Evolutionary conservation across 1,140 invertebrate species (phyloP), one percentile per base, ranked within the genome.

Genomic region (Drosophila auraria): DNA sequence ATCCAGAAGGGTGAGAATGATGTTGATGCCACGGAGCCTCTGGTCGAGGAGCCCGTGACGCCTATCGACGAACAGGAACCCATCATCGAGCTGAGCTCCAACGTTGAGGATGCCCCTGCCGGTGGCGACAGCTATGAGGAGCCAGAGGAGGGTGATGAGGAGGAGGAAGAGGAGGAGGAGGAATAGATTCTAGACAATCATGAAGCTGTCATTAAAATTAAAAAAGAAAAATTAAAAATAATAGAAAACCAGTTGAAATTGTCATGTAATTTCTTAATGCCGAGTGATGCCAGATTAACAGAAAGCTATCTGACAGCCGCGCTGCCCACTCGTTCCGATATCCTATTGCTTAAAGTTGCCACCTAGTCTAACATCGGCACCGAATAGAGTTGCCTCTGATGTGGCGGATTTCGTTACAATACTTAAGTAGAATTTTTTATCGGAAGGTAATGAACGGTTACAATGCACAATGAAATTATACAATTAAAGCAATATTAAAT

Each of bases 21-120:
- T 17, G 78, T 54, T 51, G 87, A 83, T 33, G 75, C 78, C 54
- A 84, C 53, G 15, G 93, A 93, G 68, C 83, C 83, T 6, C 51
- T 91, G 11, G 38, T 91, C 27, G 92, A 93, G 38, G 91, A 93
- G 70, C 82, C 92, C 12, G 72, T 66, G 0, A 83, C 89, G 45
- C 91, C 92, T 3, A 64, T 82, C 17, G 87, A 86, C 5, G 89
- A 93, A 42, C 80, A 87, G 62, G 92, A 92, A 62, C 83, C 91
- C 14, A 60, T 70, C 54, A 89, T 91, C 69, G 86, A 91, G 42
- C 47, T 92, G 5, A 82, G 50, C 50, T 78, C 84, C 30, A 78
- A 77, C 25, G 56, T 68, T 56, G 76, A 76, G 14, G 78, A 87
- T 27, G 68, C 81, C 54, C 79, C 76, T 40, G 70, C 70, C 50